Percentiles rank a stretch among this genome's conserved stretches.
Conservation (phyloP, 2,888 invertebrate genomes). For the Rhingia rostrata region DNA sequence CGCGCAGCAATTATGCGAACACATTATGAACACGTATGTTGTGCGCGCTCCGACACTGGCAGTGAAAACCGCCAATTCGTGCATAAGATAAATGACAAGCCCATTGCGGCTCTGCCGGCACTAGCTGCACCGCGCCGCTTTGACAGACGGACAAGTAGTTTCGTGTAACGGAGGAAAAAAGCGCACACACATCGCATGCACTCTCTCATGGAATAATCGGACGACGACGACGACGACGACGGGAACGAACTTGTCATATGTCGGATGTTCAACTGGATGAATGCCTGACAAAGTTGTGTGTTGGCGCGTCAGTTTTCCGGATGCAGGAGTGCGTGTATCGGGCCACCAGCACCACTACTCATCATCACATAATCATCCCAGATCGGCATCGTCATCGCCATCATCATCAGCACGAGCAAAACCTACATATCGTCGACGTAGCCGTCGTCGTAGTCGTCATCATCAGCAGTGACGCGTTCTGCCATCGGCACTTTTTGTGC, state of each 20-base stretch:
- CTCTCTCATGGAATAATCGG: constrained; percentile 39
- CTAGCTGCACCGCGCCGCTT: constrained; percentile 38
- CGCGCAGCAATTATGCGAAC: constrained; percentile 56
- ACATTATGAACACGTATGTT: constrained; percentile 65
- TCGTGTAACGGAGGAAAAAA: constrained; percentile 34
- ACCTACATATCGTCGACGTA: constrained; percentile 37
- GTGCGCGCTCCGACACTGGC: constrained; percentile 5
- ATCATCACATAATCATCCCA: constrained; percentile 71
- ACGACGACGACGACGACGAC: constrained; percentile 12
- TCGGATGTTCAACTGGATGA: constrained; percentile 69
- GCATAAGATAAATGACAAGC: constrained; percentile 70
- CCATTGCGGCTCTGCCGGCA: constrained; percentile 28
- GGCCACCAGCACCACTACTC: constrained; percentile 42
- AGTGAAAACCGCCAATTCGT: constrained; percentile 45
- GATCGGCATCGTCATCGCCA: constrained; percentile 51
- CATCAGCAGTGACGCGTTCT: constrained; percentile 12
- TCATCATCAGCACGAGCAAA: constrained; percentile 46
- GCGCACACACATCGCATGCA: constrained; percentile 30
- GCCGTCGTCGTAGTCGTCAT: constrained; percentile 43
- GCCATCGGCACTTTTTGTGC: constrained; percentile 55
- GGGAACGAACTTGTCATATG: constrained; percentile 67
- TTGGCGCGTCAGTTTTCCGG: constrained; percentile 54
- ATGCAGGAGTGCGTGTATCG: constrained; percentile 66
- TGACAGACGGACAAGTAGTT: constrained; percentile 65
- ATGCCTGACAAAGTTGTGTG: constrained; percentile 66